Base-by-base conservation (phyloP, 2,113 vertebrate genomes). In the Pygathrix nemaeus region DNA sequence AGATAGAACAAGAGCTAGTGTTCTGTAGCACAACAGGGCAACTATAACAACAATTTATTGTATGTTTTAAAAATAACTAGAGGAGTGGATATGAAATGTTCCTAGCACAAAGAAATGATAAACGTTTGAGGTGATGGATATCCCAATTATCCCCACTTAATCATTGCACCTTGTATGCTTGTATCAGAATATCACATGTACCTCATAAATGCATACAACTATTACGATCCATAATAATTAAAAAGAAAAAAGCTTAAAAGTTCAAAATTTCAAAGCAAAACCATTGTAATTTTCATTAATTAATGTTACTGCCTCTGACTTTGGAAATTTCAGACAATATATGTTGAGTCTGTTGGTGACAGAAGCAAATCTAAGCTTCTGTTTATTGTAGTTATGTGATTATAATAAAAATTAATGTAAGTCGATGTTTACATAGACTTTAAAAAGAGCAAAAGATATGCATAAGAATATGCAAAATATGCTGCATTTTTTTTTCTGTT, bases 261-360 rank as follows among this genome's bases (percentile, higher is more conserved):
- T 17, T 68, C 16, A 75, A 32, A 96, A 66, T 52, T 87, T 75
- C 4, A 61, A 73, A 92, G 43, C 5, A 88, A 93, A 68, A 38
- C 25, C 14, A 55, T 1, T 50, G 1, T 25, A 72, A 16, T 79
- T 92, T 92, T 89, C 23, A 61, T 59, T 72, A 88, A 55, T 59
- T 70, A 88, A 13, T 87, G 75, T 50, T 18, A 25, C 6, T 83
- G 14, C 13, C 11, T 52, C 40, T 87, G 27, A 52, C 55, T 95
- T 93, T 80, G 68, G 38, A 92, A 90, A 70, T 88, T 87, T 96
- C 38, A 97, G 30, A 73, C 11, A 83, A 32, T 81, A 89, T 14
- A 81, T 55, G 23, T 35, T 80, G 23, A 7, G 2, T 52, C 55
- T 84, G 12, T 7, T 87, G 40, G 25, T 82, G 14, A 75, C n/a